Evolutionary conservation across 2,888 invertebrate genomes (phyloP).

Genomic region (Lasiommata megera): DNA sequence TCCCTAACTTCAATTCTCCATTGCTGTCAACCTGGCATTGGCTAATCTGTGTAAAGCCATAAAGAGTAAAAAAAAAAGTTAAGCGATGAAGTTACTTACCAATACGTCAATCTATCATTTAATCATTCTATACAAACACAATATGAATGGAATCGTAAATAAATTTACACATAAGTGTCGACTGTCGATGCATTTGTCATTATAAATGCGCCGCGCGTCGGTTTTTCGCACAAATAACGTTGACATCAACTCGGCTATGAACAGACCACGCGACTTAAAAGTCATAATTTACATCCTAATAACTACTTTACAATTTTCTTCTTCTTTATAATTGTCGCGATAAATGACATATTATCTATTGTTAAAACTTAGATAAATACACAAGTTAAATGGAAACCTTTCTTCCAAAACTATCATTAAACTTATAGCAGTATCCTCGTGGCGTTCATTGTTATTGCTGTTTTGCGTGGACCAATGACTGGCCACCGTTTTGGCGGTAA

Average conservation of each 20-base stretch:
- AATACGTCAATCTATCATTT: neutral
- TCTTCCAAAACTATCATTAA: too few relatives aligned
- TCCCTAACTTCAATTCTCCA: too few relatives aligned
- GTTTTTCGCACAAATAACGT: constrained; percentile 15
- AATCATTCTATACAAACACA: neutral
- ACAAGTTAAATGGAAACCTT: too few relatives aligned
- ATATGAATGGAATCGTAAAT: neutral
- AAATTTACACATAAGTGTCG: neutral
- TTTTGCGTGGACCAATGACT: too few relatives aligned
- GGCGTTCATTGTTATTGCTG: too few relatives aligned
- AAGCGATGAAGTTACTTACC: neutral
- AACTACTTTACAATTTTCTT: neutral
- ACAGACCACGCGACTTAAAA: constrained; percentile 11
- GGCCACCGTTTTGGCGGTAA: too few relatives aligned
- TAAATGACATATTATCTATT: too few relatives aligned
- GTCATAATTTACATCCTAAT: constrained; percentile 14
- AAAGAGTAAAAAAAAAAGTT: neutral
- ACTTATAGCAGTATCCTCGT: too few relatives aligned
- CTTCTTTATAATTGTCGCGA: neutral
- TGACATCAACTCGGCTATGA: constrained; percentile 12
- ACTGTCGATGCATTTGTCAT: constrained; percentile 13
- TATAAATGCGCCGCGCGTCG: constrained; percentile 4
- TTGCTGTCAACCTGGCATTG: too few relatives aligned
- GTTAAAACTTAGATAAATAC: too few relatives aligned
- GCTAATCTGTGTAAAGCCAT: too few relatives aligned